Evolutionary conservation across 2,888 invertebrate species (phyloP).

Genomic region (Eristalis arbustorum): DNA sequence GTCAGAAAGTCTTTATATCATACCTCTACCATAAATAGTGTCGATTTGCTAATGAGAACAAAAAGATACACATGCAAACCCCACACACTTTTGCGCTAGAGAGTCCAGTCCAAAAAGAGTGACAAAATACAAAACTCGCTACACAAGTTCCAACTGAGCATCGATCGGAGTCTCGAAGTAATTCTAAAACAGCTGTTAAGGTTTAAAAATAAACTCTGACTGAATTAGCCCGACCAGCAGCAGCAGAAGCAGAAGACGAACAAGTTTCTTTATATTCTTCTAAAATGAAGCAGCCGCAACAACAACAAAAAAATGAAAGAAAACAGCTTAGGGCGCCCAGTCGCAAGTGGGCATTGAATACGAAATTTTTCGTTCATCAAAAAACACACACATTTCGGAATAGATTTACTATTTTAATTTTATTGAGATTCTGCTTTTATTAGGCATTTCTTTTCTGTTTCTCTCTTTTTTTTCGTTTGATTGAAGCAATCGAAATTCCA

Average conservation of each 20-base stretch:
- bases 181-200: constrained; percentile 39
- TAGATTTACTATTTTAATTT: constrained; percentile 20
- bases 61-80: neutral
- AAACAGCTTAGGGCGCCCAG: constrained; percentile 1
- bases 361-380: constrained; percentile 7
- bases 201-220: constrained; percentile 57
- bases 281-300: neutral
- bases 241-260: constrained; percentile 2
- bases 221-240: constrained; percentile 16
- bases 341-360: constrained; percentile 13
- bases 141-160: constrained; percentile 16
- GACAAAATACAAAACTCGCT: constrained; percentile 24
- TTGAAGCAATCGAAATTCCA: neutral
- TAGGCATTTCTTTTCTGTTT: neutral
- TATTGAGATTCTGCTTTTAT: constrained; percentile 16
- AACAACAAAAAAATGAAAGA: neutral
- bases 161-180: neutral
- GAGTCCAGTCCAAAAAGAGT: neutral
- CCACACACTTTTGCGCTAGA: neutral
- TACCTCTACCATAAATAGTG: constrained; percentile 43
- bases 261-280: constrained; percentile 17
- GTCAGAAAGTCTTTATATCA: constrained; percentile 16
- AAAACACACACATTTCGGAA: constrained; percentile 8
- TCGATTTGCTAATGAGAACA: constrained; percentile 28
- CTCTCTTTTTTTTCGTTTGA: neutral